These are phyloP conservation scores for Frankliniella fusca DNA, from an alignment of 2,888 invertebrate genomes.

Conservation along the genomic window DNA sequence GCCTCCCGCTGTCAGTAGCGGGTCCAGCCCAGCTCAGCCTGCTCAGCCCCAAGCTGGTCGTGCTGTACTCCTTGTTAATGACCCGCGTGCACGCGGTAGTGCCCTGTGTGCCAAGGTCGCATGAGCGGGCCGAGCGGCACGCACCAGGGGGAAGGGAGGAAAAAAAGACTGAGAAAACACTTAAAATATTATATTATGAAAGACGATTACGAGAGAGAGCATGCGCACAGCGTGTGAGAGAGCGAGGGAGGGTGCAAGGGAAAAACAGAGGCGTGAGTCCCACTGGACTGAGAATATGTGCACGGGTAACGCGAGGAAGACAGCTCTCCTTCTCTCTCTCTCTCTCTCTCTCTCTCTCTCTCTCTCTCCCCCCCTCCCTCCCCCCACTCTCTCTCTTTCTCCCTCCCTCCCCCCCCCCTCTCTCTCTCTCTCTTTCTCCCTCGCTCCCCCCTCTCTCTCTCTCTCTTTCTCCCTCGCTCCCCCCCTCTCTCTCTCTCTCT, in stretches of 20 bases:
- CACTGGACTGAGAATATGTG: background rate
- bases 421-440: background rate
- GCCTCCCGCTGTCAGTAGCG: too few relatives aligned
- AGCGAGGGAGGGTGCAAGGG: background rate
- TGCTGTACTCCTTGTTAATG: too few relatives aligned
- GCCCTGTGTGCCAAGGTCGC: conserved; percentile 7
- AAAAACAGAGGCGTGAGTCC: background rate
- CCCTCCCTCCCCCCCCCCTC: too few relatives aligned
- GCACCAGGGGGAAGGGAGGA: background rate
- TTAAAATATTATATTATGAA: conserved; percentile 27
- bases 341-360: background rate
- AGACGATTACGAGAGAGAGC: conserved; percentile 24
- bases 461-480: background rate
- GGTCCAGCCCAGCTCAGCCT: too few relatives aligned
- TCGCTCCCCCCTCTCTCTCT: too few relatives aligned
- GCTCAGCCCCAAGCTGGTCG: too few relatives aligned
- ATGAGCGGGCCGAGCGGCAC: background rate
- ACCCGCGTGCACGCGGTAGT: background rate
- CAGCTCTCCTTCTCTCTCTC: background rate
- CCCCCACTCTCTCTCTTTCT: background rate
- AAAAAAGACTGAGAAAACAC: background rate
- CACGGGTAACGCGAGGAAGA: background rate
- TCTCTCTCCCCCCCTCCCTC: too few relatives aligned
- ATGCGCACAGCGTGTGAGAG: conserved; percentile 5
- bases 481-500: background rate